Conservation (phyloP, 2,113 vertebrate species). For the Galeopterus variegatus region DNA sequence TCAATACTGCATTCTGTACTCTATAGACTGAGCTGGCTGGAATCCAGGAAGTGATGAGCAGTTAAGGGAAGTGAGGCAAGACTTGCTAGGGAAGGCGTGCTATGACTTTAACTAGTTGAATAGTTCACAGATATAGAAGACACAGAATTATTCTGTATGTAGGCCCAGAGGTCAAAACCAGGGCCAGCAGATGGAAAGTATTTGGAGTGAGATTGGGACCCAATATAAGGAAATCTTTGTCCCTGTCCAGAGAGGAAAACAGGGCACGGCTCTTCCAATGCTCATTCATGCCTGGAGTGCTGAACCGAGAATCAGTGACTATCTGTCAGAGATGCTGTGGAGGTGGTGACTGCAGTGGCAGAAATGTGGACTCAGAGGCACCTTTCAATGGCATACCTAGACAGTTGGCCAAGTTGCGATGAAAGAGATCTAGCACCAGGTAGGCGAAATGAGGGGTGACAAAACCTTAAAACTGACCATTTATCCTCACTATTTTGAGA, state of each 20-base stretch:
- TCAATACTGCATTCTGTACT: background rate
- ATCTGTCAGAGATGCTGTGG: rapidly evolving
- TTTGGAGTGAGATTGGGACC: background rate
- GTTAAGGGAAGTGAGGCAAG: background rate
- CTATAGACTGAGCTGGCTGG: background rate
- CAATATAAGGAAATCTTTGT: background rate
- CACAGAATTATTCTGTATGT: background rate
- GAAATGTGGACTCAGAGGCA: background rate
- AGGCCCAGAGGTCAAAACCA: background rate
- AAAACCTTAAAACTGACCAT: background rate
- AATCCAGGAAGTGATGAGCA: background rate
- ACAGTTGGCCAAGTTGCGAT: background rate
- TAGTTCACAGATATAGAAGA: background rate
- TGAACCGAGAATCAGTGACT: background rate
- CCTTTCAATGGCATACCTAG: background rate
- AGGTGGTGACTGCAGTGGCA: background rate
- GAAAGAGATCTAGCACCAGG: background rate
- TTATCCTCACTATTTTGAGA: slow-evolving; percentile 16
- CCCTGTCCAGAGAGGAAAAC: background rate
- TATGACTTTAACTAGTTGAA: background rate
- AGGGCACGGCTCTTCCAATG: background rate
- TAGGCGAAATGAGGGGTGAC: background rate
- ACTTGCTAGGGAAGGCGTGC: background rate
- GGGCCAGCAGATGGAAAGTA: background rate
- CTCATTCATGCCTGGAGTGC: background rate